Conservation (phyloP, 2,888 invertebrate species). For the Reticulitermes lucifugus region DNA sequence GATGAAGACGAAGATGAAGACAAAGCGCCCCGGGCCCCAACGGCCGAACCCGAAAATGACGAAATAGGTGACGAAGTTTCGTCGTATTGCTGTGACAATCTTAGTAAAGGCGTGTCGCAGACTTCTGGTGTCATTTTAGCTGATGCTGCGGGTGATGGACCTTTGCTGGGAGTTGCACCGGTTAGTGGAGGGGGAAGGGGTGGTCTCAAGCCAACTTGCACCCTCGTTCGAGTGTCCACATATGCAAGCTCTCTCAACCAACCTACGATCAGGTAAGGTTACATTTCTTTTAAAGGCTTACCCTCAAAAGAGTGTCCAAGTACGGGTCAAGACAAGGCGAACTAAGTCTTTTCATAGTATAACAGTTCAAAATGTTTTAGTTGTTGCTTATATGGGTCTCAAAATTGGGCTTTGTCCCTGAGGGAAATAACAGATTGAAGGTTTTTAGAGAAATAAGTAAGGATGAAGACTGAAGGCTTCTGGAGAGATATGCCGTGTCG, state of each 20-base stretch:
- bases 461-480: too few species aligned
- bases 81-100: conserved; percentile 20
- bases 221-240: conserved; percentile 45
- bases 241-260: conserved; percentile 50
- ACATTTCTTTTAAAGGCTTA: background rate
- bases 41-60: background rate
- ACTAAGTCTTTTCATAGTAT: too few species aligned
- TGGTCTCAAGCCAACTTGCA: background rate
- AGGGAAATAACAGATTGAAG: too few species aligned
- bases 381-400: too few species aligned
- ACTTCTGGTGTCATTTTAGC: background rate
- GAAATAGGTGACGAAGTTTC: conserved; percentile 14
- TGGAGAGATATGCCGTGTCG: too few species aligned
- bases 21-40: background rate
- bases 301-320: background rate
- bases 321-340: too few species aligned
- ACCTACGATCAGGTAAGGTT: conserved; percentile 18
- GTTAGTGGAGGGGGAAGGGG: conserved; percentile 11
- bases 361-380: too few species aligned
- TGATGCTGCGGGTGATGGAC: background rate
- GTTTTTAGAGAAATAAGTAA: too few species aligned
- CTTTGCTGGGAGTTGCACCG: conserved; percentile 34
- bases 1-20: conserved; percentile 14
- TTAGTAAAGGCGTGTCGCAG: background rate
- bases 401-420: too few species aligned